A percentile compares a stretch with the other conserved stretches of the same genome.
Conservation (phyloP, 2,797 vertebrate genomes). For the Scarus forsteni region DNA sequence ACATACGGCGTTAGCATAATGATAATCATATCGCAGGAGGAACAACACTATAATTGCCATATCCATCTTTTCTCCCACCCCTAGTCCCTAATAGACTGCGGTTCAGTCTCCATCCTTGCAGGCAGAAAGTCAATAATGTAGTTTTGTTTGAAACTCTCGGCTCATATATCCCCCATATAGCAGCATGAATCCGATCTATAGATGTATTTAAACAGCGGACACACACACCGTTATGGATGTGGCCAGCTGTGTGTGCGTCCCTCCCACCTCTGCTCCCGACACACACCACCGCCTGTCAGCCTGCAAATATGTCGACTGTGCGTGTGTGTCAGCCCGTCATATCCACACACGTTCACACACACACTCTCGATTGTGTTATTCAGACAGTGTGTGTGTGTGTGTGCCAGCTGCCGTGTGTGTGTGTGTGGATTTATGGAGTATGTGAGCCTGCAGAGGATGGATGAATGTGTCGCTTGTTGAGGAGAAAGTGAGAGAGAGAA, state of each 20-base stretch:
- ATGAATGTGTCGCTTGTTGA: slow-evolving; percentile 70
- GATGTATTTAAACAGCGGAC: slow-evolving; percentile 8
- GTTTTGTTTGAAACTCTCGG: too few species aligned
- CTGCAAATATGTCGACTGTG: slow-evolving; percentile 41
- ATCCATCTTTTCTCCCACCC: too few species aligned
- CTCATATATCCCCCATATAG: too few species aligned
- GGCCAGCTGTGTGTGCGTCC: slow-evolving; percentile 60
- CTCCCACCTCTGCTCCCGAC: slow-evolving; percentile 16
- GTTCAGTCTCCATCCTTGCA: too few species aligned
- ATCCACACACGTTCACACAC: slow-evolving; percentile 10
- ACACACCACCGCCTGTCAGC: slow-evolving; percentile 46
- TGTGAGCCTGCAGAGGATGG: slow-evolving; percentile 31
- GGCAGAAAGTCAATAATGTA: too few species aligned
- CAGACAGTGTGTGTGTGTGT: slow-evolving; percentile 29
- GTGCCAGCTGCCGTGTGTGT: slow-evolving; percentile 44
- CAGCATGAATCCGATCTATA: too few species aligned
- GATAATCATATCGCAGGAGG: too few species aligned
- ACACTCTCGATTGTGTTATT: slow-evolving; percentile 47
- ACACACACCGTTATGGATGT: slow-evolving; percentile 45
- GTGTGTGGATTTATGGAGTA: slow-evolving; percentile 30
- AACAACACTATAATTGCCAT: too few species aligned
- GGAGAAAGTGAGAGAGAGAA: slow-evolving; percentile 36
- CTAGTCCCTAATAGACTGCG: too few species aligned
- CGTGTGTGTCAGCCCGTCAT: slow-evolving; percentile 12
- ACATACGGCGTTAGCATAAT: too few species aligned